These are phyloP conservation scores for Equus przewalskii DNA, from an alignment of 2,113 vertebrate genomes.

Conservation along the genomic window DNA sequence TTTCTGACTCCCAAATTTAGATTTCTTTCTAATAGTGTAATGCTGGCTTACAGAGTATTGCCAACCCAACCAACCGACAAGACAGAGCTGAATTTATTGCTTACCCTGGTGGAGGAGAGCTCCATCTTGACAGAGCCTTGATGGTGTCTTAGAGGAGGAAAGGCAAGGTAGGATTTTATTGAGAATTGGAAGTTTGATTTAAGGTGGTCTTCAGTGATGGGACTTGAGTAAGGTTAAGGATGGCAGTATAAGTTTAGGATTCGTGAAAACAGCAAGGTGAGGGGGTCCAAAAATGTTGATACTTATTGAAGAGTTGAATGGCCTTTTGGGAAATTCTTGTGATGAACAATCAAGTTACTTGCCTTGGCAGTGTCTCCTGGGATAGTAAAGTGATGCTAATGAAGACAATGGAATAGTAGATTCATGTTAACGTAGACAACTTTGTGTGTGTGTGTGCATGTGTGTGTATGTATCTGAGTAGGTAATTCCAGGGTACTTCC, in stretches of 20 bases:
- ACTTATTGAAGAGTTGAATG: not conserved
- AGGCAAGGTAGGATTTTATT: not conserved
- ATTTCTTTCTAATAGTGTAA: not conserved
- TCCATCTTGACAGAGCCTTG: not conserved
- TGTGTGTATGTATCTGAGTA: not conserved
- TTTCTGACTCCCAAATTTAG: slow-evolving; percentile 10
- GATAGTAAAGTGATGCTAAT: not conserved
- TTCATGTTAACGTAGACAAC: not conserved
- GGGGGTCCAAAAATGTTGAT: not conserved
- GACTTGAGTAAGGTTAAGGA: not conserved
- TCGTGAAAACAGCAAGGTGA: not conserved
- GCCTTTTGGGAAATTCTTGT: slow-evolving; percentile 15
- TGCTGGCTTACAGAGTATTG: not conserved
- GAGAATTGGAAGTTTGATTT: not conserved
- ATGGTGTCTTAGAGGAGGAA: not conserved
- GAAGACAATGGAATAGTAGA: not conserved
- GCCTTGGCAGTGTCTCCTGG: not conserved
- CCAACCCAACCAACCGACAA: not conserved
- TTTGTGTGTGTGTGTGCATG: not conserved
- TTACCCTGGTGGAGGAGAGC: not conserved
- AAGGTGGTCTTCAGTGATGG: not conserved
- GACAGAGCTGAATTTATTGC: not conserved
- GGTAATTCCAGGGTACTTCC: not conserved
- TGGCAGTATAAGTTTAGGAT: not conserved
- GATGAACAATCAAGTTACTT: not conserved